Percentiles rank a stretch among this genome's conserved stretches.
Conservation (phyloP, 2,113 vertebrate species). For the Lagopus muta region DNA sequence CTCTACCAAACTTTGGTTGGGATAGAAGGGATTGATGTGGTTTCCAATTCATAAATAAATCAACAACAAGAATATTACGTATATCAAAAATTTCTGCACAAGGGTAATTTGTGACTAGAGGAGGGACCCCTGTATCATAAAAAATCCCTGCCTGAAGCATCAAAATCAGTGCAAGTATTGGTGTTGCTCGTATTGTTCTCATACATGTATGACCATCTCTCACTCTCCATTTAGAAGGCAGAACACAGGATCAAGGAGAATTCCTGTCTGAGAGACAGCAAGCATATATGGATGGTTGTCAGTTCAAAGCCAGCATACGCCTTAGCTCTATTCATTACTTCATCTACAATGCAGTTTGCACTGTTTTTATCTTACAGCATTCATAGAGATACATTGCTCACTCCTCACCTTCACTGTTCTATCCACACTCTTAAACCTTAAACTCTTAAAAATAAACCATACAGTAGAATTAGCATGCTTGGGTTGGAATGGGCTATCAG, state of each 20-base stretch:
- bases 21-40: neutral
- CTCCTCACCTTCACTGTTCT: neutral
- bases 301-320: neutral
- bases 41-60: neutral
- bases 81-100: neutral
- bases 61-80: neutral
- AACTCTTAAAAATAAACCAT: neutral
- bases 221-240: neutral
- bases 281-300: neutral
- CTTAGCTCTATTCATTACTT: neutral
- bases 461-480: neutral
- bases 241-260: neutral
- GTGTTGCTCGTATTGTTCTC: neutral
- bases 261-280: neutral
- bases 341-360: neutral
- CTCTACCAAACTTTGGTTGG: neutral
- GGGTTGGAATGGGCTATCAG: neutral
- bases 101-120: neutral
- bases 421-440: neutral
- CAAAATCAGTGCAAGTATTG: neutral
- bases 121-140: neutral
- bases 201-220: neutral
- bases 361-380: neutral
- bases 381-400: neutral
- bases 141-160: neutral